Evolutionary conservation across 2,113 vertebrate species (phyloP).

Genomic region (Leucoraja erinaceus): DNA sequence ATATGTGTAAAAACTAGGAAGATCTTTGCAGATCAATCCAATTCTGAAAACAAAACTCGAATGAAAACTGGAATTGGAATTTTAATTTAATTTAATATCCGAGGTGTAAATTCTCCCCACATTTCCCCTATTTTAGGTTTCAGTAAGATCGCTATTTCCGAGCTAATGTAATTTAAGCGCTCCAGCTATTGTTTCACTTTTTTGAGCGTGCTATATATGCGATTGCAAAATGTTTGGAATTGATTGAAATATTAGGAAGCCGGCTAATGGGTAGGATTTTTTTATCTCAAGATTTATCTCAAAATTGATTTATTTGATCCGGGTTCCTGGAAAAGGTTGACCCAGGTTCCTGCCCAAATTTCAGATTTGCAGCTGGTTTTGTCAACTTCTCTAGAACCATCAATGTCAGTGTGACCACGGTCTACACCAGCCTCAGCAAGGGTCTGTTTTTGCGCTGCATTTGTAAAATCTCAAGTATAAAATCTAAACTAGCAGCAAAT

Average conservation of each 20-base stretch:
- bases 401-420: too few species aligned
- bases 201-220: not conserved
- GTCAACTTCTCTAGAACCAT: conserved; percentile 22
- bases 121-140: not conserved
- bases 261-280: not conserved
- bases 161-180: not conserved
- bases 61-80: not conserved
- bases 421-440: too few species aligned
- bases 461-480: too few species aligned
- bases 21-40: not conserved
- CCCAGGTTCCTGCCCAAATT: not conserved
- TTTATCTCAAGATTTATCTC: not conserved
- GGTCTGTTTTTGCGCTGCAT: too few species aligned
- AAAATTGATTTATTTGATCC: not conserved
- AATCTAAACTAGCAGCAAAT: not conserved
- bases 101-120: not conserved
- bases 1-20: not conserved
- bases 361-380: conserved; percentile 39
- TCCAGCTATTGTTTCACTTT: not conserved
- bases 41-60: not conserved
- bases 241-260: not conserved
- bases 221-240: not conserved
- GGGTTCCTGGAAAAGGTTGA: conserved; percentile 8
- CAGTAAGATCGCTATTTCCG: not conserved
- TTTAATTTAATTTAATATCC: not conserved